Percentiles rank a stretch among this genome's conserved stretches.
Conservation (phyloP, 2,888 invertebrate species). For the Oeneis ivallda region DNA sequence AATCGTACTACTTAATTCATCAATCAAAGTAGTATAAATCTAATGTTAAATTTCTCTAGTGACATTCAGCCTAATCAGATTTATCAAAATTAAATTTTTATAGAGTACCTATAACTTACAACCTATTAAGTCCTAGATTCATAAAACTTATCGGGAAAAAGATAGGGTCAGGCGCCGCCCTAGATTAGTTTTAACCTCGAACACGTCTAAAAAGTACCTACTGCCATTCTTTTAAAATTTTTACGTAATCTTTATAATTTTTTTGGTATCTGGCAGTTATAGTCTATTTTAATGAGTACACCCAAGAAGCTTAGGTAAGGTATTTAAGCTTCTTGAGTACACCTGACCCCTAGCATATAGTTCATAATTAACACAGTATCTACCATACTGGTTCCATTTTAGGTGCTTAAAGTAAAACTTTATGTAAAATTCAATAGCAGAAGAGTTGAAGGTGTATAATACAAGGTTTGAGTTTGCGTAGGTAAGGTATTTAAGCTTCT, state of each 20-base stretch:
- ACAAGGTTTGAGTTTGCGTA: too few species aligned
- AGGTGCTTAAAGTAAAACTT: too few species aligned
- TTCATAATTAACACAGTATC: not conserved
- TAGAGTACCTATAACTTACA: too few species aligned
- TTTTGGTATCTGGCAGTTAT: not conserved
- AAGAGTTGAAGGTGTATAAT: too few species aligned
- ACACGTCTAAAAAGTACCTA: not conserved
- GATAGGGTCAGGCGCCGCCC: constrained; percentile 10
- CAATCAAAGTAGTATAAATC: not conserved
- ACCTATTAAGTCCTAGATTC: too few species aligned
- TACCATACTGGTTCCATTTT: not conserved
- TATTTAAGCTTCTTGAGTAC: too few species aligned
- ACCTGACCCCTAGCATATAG: not conserved
- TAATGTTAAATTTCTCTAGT: not conserved
- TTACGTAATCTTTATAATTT: constrained; percentile 3
- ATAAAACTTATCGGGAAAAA: not conserved
- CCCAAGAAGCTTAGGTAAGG: too few species aligned
- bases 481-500: too few species aligned
- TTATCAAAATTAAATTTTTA: too few species aligned
- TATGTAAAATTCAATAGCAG: too few species aligned
- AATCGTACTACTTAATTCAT: not conserved
- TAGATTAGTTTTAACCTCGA: constrained; percentile 1
- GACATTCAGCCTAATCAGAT: not conserved
- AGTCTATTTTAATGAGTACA: not conserved
- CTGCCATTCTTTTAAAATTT: not conserved